Base-by-base conservation (phyloP, 2,888 invertebrate species). In the Idaea dimidiata region DNA sequence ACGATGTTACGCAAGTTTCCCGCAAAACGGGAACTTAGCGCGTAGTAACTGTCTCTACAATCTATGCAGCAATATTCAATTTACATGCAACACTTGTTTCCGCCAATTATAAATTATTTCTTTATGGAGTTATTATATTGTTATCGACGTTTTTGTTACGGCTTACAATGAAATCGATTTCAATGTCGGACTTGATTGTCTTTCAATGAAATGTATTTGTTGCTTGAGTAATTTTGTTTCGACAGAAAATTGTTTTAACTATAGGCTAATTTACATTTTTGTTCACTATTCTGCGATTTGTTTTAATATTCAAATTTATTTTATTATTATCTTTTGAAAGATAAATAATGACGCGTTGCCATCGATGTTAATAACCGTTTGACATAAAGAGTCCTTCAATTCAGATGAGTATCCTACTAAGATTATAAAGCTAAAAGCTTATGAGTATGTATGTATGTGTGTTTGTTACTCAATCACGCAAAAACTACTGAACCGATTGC, bases 21-120 rank as follows among this genome's bases (percentile, higher is more conserved):
- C 71, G 76, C 75, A 78, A 81, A 72, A 79, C 80, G 79, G 84
- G 83, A 84, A 84, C 83, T 78, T 71, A 74, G 76, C 74, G 75
- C 72, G 75, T 64, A 73, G 73, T 75, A 77, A 76, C 77, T 79
- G 79, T 83, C 78, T 78, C 75, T 79, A 76, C 78, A 75, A 72
- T 77, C 71, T 71, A 71, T 71, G 68, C 66, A 63, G 63, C 74
- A 70, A 71, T 69, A 72, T 72, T 71, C 72, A 74, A 69, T 72
- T 73, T 72, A 72, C 81, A 80, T 79, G 81, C 84, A 75, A 80
- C 67, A 60, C 61, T 70, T 65, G 73, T 77, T 80, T 82, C 82
- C 79, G 74, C 73, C 72, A 73, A 76, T 80, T 78, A 74, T 72
- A 68, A 66, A 43, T 43, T 72, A 66, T 71, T 73, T 66, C 70